Evolutionary conservation across 1,140 invertebrate genomes (phyloP).

Genomic region (Meloidogyne hapla): DNA sequence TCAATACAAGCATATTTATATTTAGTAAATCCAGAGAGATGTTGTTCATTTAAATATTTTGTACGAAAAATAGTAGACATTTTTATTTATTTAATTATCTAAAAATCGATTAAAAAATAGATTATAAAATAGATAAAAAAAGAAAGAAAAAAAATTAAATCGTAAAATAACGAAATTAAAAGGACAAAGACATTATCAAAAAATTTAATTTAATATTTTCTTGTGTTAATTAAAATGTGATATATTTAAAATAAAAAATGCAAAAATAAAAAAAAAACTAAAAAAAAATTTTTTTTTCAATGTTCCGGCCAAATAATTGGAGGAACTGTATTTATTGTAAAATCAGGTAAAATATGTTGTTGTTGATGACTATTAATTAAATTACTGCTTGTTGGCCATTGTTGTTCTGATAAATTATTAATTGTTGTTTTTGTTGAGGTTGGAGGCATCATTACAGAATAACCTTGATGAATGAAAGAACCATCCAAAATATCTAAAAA

Average conservation of each 20-base stretch:
- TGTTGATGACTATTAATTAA: background rate
- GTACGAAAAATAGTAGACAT: conserved; percentile 22
- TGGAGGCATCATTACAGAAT: background rate
- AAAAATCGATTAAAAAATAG: background rate
- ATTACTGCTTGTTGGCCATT: background rate
- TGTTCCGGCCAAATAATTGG: background rate
- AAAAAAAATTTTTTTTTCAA: background rate
- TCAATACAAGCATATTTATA: conserved; percentile 60
- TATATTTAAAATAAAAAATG: too few species aligned
- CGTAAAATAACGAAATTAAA: background rate
- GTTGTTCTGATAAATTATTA: background rate
- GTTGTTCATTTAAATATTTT: conserved; percentile 18
- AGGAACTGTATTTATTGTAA: background rate
- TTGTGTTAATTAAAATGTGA: too few species aligned
- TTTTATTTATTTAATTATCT: background rate
- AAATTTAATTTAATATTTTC: too few species aligned
- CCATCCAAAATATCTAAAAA: background rate
- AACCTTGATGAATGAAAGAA: background rate
- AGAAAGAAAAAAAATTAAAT: background rate
- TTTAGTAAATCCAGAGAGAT: conserved; percentile 17
- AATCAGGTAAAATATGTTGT: background rate
- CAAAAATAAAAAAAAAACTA: background rate
- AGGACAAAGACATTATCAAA: background rate
- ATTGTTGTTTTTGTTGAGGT: background rate
- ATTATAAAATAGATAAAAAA: background rate